Conservation (phyloP, 2,113 vertebrate species). For the Neodontobutis hainanensis region DNA sequence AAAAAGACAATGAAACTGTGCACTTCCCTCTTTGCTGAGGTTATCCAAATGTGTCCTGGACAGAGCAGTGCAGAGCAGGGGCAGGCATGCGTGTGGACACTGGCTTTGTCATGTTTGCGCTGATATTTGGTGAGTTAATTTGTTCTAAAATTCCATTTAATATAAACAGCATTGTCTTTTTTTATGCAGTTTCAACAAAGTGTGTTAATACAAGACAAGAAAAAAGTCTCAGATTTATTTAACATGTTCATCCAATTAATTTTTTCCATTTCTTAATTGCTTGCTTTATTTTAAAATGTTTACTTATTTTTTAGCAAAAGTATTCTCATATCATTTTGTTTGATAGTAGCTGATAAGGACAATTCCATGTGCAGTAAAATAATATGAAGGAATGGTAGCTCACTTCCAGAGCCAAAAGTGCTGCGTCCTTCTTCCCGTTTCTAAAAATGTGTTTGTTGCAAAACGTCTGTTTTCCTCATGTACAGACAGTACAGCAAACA, state of each 20-base stretch:
- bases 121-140: conserved; percentile 59
- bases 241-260: background rate
- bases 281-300: too few relatives aligned
- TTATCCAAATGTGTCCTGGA: conserved; percentile 35
- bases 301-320: too few relatives aligned
- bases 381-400: background rate
- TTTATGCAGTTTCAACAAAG: too few relatives aligned
- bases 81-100: conserved; percentile 61
- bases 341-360: too few relatives aligned
- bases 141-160: background rate
- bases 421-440: conserved; percentile 51
- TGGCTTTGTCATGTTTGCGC: conserved; percentile 25
- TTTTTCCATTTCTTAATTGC: background rate
- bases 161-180: too few relatives aligned
- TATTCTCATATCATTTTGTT: too few relatives aligned
- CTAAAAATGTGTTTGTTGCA: conserved; percentile 60
- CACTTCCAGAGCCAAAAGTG: conserved; percentile 12
- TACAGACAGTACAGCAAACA: background rate
- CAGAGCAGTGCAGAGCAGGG: conserved; percentile 23
- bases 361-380: background rate
- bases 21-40: conserved; percentile 39
- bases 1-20: conserved; percentile 31
- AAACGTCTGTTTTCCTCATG: conserved; percentile 30
- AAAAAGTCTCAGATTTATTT: too few relatives aligned
- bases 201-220: too few relatives aligned